phyloP scores from a whole-genome alignment of 1,140 invertebrate genomes.

The Phthorimaea operculella region DNA sequence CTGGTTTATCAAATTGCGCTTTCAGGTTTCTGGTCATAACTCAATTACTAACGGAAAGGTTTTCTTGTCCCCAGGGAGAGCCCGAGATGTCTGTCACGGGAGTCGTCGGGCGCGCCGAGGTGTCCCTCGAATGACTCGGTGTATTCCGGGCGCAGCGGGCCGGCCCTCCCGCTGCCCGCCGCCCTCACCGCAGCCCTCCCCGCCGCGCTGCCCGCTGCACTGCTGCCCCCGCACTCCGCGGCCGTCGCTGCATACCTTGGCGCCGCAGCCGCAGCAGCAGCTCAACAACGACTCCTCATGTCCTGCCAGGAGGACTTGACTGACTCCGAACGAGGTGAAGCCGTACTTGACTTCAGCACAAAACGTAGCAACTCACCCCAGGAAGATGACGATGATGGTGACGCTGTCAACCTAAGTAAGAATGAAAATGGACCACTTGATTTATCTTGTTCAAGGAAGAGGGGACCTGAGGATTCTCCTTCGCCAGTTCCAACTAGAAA shows the following conservation, averaged over 20 bases:
- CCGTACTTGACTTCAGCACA: conserved; percentile 83
- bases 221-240: conserved; percentile 79
- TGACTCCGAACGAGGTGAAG: conserved; percentile 63
- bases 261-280: conserved; percentile 73
- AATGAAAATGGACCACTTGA: conserved; percentile 82
- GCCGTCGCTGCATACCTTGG: conserved; percentile 82
- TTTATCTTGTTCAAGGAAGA: conserved; percentile 79
- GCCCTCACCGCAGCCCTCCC: conserved; percentile 67
- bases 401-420: conserved; percentile 77
- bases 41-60: conserved; percentile 18
- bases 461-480: conserved; percentile 74
- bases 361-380: conserved; percentile 67
- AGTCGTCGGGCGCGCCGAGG: conserved; percentile 76
- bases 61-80: conserved; percentile 78
- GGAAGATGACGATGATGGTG: conserved; percentile 71
- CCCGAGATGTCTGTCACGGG: conserved; percentile 81
- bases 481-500: conserved; percentile 73
- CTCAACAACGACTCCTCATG: conserved; percentile 80
- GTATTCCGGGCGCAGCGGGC: conserved; percentile 73
- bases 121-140: conserved; percentile 76
- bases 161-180: conserved; percentile 67
- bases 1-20: conserved; percentile 11
- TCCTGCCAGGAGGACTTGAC: conserved; percentile 77
- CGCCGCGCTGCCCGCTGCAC: conserved; percentile 68
- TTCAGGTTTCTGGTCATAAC: background rate